Evolutionary conservation across 2,113 vertebrate species (phyloP).

Genomic region (Syrmaticus mikado): DNA sequence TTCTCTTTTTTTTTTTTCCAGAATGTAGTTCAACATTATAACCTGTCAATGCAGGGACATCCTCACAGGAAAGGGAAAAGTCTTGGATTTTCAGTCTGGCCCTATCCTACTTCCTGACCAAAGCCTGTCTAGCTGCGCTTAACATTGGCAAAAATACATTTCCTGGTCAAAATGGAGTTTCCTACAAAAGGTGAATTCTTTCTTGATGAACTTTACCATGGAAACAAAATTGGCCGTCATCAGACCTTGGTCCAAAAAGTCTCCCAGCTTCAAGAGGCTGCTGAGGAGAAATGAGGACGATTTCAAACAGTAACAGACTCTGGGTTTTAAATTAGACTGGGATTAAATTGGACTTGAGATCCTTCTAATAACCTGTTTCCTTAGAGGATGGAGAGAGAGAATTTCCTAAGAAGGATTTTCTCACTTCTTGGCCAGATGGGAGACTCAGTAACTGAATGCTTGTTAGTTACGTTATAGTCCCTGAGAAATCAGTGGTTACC

Average conservation of each 20-base stretch:
- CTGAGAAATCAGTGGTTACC: constrained; percentile 56
- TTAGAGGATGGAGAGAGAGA: constrained; percentile 12
- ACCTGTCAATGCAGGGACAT: constrained; percentile 6
- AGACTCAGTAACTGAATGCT: neutral
- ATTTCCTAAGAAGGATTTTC: constrained; percentile 47
- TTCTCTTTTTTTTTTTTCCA: neutral
- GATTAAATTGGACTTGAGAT: constrained; percentile 11
- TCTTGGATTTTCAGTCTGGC: constrained; percentile 50
- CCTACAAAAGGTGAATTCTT: constrained; percentile 31
- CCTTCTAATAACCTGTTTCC: constrained; percentile 27
- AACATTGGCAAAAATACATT: constrained; percentile 9
- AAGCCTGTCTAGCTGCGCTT: neutral
- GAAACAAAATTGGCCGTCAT: neutral
- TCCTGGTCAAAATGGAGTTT: constrained; percentile 49
- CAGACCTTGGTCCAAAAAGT: neutral
- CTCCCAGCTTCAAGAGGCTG: neutral
- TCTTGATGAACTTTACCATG: neutral
- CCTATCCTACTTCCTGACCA: constrained; percentile 11
- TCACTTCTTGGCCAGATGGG: constrained; percentile 43
- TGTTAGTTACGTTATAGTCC: constrained; percentile 53
- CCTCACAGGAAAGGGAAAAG: constrained; percentile 28
- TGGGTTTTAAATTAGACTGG: neutral
- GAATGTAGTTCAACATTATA: neutral
- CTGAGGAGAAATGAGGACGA: neutral
- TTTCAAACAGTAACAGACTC: constrained; percentile 1